Evolutionary conservation across 2,888 invertebrate species (phyloP).

Genomic region (Campoplex capitator): DNA sequence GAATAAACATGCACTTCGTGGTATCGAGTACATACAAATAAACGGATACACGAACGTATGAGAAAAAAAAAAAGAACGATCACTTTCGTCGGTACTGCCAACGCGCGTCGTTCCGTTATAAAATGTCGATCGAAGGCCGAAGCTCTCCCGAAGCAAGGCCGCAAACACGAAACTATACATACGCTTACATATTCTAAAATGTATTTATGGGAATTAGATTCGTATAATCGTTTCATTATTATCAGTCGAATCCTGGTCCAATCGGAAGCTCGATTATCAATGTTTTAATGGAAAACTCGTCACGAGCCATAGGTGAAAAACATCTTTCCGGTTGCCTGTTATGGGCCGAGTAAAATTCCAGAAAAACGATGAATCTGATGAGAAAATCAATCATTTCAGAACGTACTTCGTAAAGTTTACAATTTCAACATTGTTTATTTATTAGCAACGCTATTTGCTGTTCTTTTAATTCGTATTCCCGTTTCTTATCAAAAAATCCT

Average conservation of each 20-base stretch:
- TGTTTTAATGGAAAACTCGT: conserved; percentile 23
- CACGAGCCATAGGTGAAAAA: conserved; percentile 10
- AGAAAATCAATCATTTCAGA: no score
- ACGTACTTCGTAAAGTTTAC: no score
- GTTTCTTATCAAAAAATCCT: no score
- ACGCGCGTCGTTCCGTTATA: conserved; percentile 53
- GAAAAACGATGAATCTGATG: not conserved
- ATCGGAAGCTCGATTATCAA: conserved; percentile 16
- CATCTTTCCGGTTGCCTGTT: not conserved
- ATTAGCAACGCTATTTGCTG: not conserved
- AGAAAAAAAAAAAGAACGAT: conserved; percentile 52
- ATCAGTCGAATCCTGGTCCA: not conserved
- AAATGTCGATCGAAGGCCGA: conserved; percentile 51
- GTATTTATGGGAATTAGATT: conserved; percentile 3
- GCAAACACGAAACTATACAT: conserved; percentile 18
- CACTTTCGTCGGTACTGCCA: conserved; percentile 50
- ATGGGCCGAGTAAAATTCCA: not conserved
- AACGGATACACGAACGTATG: conserved; percentile 10
- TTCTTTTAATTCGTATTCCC: not conserved
- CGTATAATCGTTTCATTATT: conserved; percentile 31
- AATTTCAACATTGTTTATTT: not conserved
- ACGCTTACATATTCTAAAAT: not conserved
- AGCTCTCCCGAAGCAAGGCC: conserved; percentile 60
- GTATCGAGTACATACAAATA: not conserved
- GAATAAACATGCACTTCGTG: not conserved